Conservation (phyloP, 2,888 invertebrate genomes). For the Labia minor region DNA sequence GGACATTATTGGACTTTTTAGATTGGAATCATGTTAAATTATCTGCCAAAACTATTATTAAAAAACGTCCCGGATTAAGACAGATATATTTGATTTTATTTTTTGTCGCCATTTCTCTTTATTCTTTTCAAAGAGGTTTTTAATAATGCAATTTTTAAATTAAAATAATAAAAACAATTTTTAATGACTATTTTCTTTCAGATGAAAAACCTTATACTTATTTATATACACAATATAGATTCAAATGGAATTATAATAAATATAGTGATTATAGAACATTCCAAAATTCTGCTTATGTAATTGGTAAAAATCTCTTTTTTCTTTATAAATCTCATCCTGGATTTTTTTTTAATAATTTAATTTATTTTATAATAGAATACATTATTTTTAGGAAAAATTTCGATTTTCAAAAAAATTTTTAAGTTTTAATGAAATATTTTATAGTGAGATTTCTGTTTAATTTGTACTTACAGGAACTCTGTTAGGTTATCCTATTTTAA, state of each 20-base stretch:
- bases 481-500: slow-evolving; percentile 59
- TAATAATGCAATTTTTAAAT: neutral
- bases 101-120: slow-evolving; percentile 63
- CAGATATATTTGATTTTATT: slow-evolving; percentile 55
- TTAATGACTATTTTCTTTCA: too few relatives aligned
- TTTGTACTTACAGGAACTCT: slow-evolving; percentile 44
- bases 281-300: slow-evolving; percentile 57
- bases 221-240: slow-evolving; percentile 59
- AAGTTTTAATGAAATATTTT: slow-evolving; percentile 30
- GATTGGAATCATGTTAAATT: slow-evolving; percentile 53
- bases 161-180: too few relatives aligned
- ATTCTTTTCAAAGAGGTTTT: slow-evolving; percentile 63
- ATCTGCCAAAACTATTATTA: slow-evolving; percentile 51
- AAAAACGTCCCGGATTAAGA: slow-evolving; percentile 45
- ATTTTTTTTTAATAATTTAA: slow-evolving; percentile 27
- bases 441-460: slow-evolving; percentile 24
- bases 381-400: neutral
- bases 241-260: slow-evolving; percentile 56
- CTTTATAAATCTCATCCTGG: too few relatives aligned
- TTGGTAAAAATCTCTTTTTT: slow-evolving; percentile 37
- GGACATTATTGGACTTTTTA: slow-evolving; percentile 56
- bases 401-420: slow-evolving; percentile 20
- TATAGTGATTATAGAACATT: slow-evolving; percentile 66
- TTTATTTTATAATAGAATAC: neutral
- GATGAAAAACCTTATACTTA: slow-evolving; percentile 69